Evolutionary conservation across 2,888 invertebrate genomes (phyloP), one percentile per base, ranked within the genome.

Genomic region (Nomada fucata): DNA sequence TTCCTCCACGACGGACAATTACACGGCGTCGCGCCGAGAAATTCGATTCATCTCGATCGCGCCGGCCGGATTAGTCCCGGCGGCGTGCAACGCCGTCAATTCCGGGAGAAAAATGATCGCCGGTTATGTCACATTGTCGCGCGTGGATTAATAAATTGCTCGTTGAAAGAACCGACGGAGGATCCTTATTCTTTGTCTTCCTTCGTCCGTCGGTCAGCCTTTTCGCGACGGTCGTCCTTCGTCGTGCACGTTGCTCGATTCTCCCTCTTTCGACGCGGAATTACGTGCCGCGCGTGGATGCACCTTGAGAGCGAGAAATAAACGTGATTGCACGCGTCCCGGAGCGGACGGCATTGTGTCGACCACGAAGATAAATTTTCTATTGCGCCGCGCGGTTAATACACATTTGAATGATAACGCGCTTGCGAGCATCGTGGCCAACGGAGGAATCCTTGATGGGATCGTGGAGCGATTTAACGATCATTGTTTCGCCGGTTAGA

Each of bases 11-110:
- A 23, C 53, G 60, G 76, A 82, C 79, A 85, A 88, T 88, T 85
- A 77, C 85, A 72, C 23, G 23, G 59, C 78, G 74, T 60, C 59
- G 70, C 76, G 26, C 61, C 78, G 79, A 68, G 78, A 77, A 83
- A 81, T 83, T 83, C 84, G 81, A 85, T 88, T 82, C 86, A 67
- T 88, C 77, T 81, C 83, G 85, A 86, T 86, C 81, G 67, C 81
- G 67, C 57, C 53, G 47, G 65, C 55, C 76, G 50, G 83, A 85
- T 88, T 78, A 83, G 71, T 69, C 64, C 57, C 29, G 67, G 3
- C 75, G 60, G 55, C 70, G 72, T 57, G 82, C 79, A 64, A 76
- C 83, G 63, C 55, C 59, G 81, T 83, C 84, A 36, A n/a, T 55
- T 18, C 44, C 20, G 44, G 75, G 44, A 82, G 84, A 87, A 86